Conservation (phyloP, 1,140 invertebrate species). For the Drosophila lini region DNA sequence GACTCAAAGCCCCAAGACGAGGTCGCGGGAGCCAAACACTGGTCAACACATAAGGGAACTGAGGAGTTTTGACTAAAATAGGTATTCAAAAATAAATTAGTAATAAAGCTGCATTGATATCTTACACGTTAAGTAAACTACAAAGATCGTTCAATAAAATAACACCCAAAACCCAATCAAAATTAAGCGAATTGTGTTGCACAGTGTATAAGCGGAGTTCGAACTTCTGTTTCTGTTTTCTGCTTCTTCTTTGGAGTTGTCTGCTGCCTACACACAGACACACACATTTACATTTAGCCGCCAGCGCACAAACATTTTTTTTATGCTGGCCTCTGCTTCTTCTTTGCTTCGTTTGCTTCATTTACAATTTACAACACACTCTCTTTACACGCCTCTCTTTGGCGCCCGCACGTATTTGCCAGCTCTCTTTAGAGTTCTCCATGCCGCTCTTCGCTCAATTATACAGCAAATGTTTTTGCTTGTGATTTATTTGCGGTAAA, state of each 20-base stretch:
- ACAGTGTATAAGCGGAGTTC: slow-evolving; percentile 50
- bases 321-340: slow-evolving; percentile 47
- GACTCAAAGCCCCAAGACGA: slow-evolving; percentile 46
- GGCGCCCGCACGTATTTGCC: background rate
- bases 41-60: slow-evolving; percentile 2
- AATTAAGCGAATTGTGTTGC: slow-evolving; percentile 9
- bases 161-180: background rate
- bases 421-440: slow-evolving; percentile 2
- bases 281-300: slow-evolving; percentile 39
- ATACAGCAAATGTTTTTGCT: slow-evolving; percentile 70
- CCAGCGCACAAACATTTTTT: slow-evolving; percentile 69
- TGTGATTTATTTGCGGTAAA: slow-evolving; percentile 69
- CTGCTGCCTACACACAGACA: slow-evolving; percentile 62
- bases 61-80: too few species aligned
- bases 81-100: background rate
- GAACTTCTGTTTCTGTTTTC: slow-evolving; percentile 54
- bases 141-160: background rate
- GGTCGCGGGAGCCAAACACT: slow-evolving; percentile 51
- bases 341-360: slow-evolving; percentile 34
- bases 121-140: background rate
- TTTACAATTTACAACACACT: slow-evolving; percentile 66
- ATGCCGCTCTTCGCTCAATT: slow-evolving; percentile 29
- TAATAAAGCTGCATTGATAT: too few species aligned
- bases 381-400: slow-evolving; percentile 31
- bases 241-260: slow-evolving; percentile 70